Evolutionary conservation across 2,797 vertebrate species (phyloP).

Genomic region (Phoeniculus purpureus): DNA sequence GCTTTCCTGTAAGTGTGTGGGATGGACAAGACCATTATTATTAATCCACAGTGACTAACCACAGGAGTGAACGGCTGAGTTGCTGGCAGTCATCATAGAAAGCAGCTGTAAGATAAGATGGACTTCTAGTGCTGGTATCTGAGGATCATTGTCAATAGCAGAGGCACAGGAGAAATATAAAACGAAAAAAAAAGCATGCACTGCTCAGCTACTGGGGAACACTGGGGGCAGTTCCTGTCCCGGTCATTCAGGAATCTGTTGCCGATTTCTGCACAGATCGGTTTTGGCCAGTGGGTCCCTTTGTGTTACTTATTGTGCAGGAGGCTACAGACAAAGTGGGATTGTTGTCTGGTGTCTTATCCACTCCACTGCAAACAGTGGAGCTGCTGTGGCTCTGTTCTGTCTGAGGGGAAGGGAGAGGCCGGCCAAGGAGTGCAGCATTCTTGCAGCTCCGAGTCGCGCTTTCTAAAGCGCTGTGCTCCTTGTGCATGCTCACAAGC

Average conservation of each 20-base stretch:
- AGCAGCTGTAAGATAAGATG: not conserved
- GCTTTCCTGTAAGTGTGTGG: not conserved
- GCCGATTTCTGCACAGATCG: not conserved
- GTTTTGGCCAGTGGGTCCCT: not conserved
- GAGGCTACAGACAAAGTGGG: not conserved
- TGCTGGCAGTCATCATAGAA: not conserved
- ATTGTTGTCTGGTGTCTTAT: not conserved
- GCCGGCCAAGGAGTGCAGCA: not conserved
- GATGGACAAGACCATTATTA: not conserved
- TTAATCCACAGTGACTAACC: not conserved
- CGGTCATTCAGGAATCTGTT: not conserved
- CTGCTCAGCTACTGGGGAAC: not conserved
- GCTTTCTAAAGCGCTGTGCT: not conserved
- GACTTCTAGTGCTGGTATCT: not conserved
- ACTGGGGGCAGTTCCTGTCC: not conserved
- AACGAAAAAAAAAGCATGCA: not conserved
- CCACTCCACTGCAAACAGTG: not conserved
- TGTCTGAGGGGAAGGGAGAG: too few relatives aligned
- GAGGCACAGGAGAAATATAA: not conserved
- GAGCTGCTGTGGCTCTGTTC: not conserved
- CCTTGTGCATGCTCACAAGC: rapidly evolving
- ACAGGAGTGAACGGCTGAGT: not conserved
- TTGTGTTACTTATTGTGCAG: not conserved
- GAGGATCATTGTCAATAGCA: rapidly evolving
- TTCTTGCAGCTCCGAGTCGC: not conserved